Evolutionary conservation across 2,797 vertebrate species (phyloP).

Genomic region (Apogon talboti): DNA sequence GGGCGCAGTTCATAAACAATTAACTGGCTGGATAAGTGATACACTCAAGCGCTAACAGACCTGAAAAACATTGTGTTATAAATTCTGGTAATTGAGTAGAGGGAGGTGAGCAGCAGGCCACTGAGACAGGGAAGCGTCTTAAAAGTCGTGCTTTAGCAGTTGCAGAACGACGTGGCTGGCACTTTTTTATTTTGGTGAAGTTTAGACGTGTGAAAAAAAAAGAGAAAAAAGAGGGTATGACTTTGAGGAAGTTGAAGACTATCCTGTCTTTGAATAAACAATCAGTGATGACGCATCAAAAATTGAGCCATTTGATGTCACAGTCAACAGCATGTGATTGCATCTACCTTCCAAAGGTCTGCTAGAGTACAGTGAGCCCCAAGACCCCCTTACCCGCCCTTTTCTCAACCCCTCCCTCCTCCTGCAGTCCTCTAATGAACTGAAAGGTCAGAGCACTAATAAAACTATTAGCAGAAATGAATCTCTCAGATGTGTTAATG

Average conservation of each 20-base stretch:
- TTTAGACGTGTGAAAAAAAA: too few relatives aligned
- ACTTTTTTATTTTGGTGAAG: constrained; percentile 13
- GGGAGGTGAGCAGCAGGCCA: constrained; percentile 65
- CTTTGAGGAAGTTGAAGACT: constrained; percentile 1
- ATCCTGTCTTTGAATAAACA: constrained; percentile 4
- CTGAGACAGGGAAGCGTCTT: constrained; percentile 38
- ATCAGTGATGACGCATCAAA: constrained; percentile 22
- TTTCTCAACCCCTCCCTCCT: constrained; percentile 66
- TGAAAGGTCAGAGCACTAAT: constrained; percentile 90
- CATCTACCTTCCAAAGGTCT: constrained; percentile 59
- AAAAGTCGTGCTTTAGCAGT: constrained; percentile 18
- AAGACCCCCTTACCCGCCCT: constrained; percentile 58
- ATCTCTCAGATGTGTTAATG: constrained; percentile 91
- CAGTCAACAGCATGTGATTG: constrained; percentile 37
- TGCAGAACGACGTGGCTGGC: constrained; percentile 2
- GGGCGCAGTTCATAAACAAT: constrained; percentile 82
- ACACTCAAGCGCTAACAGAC: constrained; percentile 80
- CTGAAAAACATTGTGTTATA: constrained; percentile 78
- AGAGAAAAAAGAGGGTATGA: background rate
- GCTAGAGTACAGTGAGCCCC: constrained; percentile 47
- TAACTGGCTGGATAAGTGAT: constrained; percentile 82
- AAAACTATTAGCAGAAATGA: constrained; percentile 91
- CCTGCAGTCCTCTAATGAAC: constrained; percentile 86
- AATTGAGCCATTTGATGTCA: constrained; percentile 17
- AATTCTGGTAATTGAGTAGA: constrained; percentile 78